phyloP scores from a whole-genome alignment of 2,797 vertebrate genomes.

The Crenichthys baileyi region DNA sequence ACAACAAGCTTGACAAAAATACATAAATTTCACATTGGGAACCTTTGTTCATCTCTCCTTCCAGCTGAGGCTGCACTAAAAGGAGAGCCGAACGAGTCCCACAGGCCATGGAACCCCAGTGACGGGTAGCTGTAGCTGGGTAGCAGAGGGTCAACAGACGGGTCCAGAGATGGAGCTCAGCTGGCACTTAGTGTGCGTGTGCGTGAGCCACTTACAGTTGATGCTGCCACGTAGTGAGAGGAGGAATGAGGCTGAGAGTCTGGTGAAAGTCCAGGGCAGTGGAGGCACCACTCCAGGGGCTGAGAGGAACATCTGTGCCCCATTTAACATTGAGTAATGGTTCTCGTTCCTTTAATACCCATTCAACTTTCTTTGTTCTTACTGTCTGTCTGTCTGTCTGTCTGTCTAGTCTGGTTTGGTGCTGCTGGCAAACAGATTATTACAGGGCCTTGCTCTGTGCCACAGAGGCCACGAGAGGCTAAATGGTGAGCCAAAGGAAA shows the following conservation, averaged over 20 bases:
- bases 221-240: slow-evolving; percentile 30
- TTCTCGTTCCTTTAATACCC: slow-evolving; percentile 73
- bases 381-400: slow-evolving; percentile 10
- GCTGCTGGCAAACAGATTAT: slow-evolving; percentile 45
- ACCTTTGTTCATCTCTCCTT: slow-evolving; percentile 17
- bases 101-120: slow-evolving; percentile 38
- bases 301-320: slow-evolving; percentile 76
- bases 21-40: not conserved
- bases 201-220: slow-evolving; percentile 62
- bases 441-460: slow-evolving; percentile 25
- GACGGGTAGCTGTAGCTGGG: slow-evolving; percentile 54
- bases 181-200: slow-evolving; percentile 59
- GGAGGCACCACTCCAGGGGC: slow-evolving; percentile 70
- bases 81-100: slow-evolving; percentile 26
- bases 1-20: not conserved
- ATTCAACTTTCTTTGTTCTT: slow-evolving; percentile 67
- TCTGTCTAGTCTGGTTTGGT: not conserved
- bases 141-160: slow-evolving; percentile 68
- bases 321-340: slow-evolving; percentile 84
- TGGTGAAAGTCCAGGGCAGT: slow-evolving; percentile 71
- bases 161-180: slow-evolving; percentile 65
- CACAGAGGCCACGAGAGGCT: slow-evolving; percentile 44
- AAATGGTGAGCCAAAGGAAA: slow-evolving; percentile 49
- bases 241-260: slow-evolving; percentile 63
- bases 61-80: slow-evolving; percentile 18